Percentiles rank a stretch among this genome's conserved stretches.
These are phyloP conservation scores for Xylocopa sonorina DNA, from an alignment of 1,140 invertebrate species.

Conservation along the genomic window DNA sequence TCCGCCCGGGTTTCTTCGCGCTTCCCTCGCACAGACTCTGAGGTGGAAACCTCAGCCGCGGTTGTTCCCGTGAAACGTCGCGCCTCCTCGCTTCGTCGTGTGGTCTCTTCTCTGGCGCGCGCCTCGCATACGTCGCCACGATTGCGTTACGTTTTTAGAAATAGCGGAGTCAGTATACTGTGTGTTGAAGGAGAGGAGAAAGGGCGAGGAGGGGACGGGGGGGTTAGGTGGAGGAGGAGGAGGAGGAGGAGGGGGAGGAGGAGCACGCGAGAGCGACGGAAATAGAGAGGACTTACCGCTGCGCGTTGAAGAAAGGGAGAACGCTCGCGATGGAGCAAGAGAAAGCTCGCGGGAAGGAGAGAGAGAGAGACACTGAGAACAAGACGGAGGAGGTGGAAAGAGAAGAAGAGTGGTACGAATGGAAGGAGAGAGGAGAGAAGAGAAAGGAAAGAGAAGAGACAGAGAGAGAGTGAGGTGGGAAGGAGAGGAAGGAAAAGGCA, in stretches of 20 bases:
- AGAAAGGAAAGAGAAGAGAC: not conserved
- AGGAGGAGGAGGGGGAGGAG: conserved; percentile 12
- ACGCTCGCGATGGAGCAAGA: too few relatives aligned
- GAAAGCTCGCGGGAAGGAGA: too few relatives aligned
- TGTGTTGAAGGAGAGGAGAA: conserved; percentile 28
- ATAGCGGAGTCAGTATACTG: conserved; percentile 53
- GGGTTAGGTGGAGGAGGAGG: not conserved
- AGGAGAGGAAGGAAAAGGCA: conserved; percentile 3
- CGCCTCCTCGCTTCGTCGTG: conserved; percentile 45
- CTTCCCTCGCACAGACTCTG: too few relatives aligned
- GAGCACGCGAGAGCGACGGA: conserved; percentile 11
- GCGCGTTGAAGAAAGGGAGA: conserved; percentile 2
- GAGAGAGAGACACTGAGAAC: not conserved
- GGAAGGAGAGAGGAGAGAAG: not conserved
- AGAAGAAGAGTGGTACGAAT: not conserved
- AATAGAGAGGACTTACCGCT: conserved; percentile 19
- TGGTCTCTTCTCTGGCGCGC: conserved; percentile 52
- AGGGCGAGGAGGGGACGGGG: conserved; percentile 7
- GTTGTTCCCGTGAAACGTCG: too few relatives aligned
- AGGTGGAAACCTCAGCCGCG: too few relatives aligned
- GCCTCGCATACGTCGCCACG: conserved; percentile 51
- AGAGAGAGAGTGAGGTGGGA: not conserved
- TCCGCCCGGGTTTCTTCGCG: too few relatives aligned
- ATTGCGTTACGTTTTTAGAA: conserved; percentile 57
- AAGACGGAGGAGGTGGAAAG: not conserved